Base-by-base conservation (phyloP, 1,140 invertebrate species). In the Triops cancriformis region DNA sequence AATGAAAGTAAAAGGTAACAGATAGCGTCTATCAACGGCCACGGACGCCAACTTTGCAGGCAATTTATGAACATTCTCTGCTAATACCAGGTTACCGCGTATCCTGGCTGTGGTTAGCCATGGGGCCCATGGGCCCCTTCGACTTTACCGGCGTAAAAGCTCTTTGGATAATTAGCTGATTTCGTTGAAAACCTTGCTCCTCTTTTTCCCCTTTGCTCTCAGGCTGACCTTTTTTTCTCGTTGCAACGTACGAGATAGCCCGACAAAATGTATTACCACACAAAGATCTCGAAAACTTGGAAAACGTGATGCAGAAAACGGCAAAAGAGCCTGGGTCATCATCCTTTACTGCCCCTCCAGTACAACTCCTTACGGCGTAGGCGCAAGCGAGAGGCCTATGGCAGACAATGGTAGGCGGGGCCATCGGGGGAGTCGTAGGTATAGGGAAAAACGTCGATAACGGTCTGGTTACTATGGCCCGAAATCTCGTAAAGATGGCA, bases 131-230 rank as follows among this genome's bases (percentile, higher is more conserved):
- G 51, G 51, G 51, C 51, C 51, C 51, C 51, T 64, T 64, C 51
- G 51, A 37, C 51, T 18, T 64, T 64, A 64, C 51, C 51, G 51
- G 51, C 51, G 51, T 23, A 64, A 64, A 64, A 64, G 51, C 51
- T 64, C 51, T 64, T 64, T 64, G 51, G 51, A 64, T 64, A 64
- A 64, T 64, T 64, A 64, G 51, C 51, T 64, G 51, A 64, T 64
- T 64, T 64, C 51, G 51, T 64, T 64, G 51, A 64, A 64, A 64
- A 64, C 51, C 51, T 64, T n/a, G n/a, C n/a, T n/a, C n/a, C n/a
- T n/a, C n/a, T n/a, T n/a, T 64, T 64, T 64, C 51, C 18, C 14
- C 18, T 23, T 64, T 23, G 18, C 2, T 64, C 23, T n/a, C 6
- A n/a, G n/a, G n/a, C n/a, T n/a, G 51, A n/a, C 23, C 51, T 1